Evolutionary conservation across 2,113 vertebrate genomes (phyloP).

Genomic region (Pygoscelis adeliae): DNA sequence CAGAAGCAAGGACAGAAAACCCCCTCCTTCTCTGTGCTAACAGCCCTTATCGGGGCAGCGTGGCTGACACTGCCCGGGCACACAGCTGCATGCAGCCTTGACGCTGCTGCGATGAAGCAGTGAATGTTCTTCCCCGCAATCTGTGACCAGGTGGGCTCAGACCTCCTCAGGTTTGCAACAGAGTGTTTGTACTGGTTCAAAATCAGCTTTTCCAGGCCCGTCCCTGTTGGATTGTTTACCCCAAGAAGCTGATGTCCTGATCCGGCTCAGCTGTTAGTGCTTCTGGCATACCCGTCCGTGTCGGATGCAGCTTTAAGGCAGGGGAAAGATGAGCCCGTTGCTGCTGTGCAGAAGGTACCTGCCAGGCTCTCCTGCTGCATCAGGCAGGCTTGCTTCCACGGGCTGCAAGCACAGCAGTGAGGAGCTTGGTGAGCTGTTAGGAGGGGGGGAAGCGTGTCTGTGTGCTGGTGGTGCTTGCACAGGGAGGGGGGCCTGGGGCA

Average conservation of each 20-base stretch:
- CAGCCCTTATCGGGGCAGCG: no score
- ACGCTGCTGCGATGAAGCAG: not conserved
- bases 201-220: not conserved
- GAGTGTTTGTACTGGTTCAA: not conserved
- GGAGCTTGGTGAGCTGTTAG: not conserved
- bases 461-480: fast-evolving
- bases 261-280: not conserved
- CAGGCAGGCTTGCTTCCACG: fast-evolving
- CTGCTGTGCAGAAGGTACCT: not conserved
- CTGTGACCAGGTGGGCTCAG: not conserved
- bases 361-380: fast-evolving
- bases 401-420: not conserved
- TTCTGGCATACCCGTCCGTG: fast-evolving
- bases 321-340: fast-evolving
- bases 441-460: fast-evolving
- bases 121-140: not conserved
- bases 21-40: not conserved
- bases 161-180: not conserved
- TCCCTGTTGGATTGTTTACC: not conserved
- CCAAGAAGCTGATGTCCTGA: not conserved
- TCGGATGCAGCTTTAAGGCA: fast-evolving
- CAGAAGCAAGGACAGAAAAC: not conserved
- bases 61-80: not conserved
- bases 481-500: not conserved
- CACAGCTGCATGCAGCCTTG: no score